Conservation (phyloP, 2,797 vertebrate species). For the Sebastes hubbsi region DNA sequence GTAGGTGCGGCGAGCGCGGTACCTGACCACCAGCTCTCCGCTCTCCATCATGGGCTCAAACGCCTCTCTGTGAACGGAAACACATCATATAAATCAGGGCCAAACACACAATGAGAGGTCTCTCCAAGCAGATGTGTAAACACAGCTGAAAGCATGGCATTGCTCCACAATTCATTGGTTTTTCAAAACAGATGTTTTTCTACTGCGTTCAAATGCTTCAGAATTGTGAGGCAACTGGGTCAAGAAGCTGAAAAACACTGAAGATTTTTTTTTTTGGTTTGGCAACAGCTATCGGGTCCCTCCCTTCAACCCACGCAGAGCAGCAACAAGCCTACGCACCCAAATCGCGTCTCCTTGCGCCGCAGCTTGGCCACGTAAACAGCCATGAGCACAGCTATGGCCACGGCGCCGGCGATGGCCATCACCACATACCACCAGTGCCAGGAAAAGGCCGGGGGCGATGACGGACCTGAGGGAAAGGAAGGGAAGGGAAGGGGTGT, state of each 20-base stretch:
- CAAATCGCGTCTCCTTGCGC: conserved; percentile 90
- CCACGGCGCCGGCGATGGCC: conserved; percentile 81
- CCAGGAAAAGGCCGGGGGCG: conserved; percentile 84
- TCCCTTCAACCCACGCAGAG: conserved; percentile 45
- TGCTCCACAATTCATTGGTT: background rate
- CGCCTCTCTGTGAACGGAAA: conserved; percentile 81
- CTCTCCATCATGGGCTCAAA: conserved; percentile 92
- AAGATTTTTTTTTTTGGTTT: conserved; percentile 33
- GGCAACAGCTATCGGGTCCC: conserved; percentile 20
- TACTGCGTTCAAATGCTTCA: conserved; percentile 2
- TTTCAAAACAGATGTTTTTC: conserved; percentile 33
- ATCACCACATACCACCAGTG: conserved; percentile 94
- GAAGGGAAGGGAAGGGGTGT: conserved; percentile 11
- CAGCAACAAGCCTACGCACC: conserved; percentile 77
- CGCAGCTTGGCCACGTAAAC: conserved; percentile 87
- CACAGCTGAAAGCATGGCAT: conserved; percentile 25
- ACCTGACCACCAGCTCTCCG: conserved; percentile 91
- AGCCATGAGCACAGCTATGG: conserved; percentile 83
- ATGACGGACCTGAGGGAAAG: conserved; percentile 53
- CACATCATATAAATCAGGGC: background rate
- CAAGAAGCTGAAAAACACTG: background rate
- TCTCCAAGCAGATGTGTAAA: background rate
- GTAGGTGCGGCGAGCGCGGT: conserved; percentile 90
- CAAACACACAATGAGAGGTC: conserved; percentile 2
- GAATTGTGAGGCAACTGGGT: conserved; percentile 24